Percentiles rank a stretch among this genome's conserved stretches.
Conservation (phyloP, 1,140 invertebrate species). For the Battus philenor region DNA sequence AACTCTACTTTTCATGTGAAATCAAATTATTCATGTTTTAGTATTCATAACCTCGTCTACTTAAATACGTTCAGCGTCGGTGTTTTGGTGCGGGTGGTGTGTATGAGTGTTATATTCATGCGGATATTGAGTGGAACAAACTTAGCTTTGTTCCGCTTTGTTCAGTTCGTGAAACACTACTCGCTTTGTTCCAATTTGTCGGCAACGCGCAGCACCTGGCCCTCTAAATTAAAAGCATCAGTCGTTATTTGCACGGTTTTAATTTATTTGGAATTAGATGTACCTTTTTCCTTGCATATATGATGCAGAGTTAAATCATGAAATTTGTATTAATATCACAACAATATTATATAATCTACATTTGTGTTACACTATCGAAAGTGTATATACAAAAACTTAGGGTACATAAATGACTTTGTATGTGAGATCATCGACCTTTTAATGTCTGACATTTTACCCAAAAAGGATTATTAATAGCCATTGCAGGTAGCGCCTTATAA, state of each 20-base stretch:
- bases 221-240: slow-evolving; percentile 16
- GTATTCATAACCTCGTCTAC: too few relatives aligned
- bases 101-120: slow-evolving; percentile 10
- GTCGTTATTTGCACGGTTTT: slow-evolving; percentile 14
- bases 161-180: slow-evolving; percentile 29
- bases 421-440: neutral
- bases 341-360: too few relatives aligned
- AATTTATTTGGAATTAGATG: neutral
- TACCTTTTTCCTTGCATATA: too few relatives aligned
- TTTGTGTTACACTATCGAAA: too few relatives aligned
- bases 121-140: slow-evolving; percentile 23
- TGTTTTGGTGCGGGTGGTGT: slow-evolving; percentile 8
- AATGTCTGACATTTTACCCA: slow-evolving; percentile 7
- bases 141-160: slow-evolving; percentile 29
- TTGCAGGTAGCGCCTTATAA: too few relatives aligned
- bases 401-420: slow-evolving; percentile 1
- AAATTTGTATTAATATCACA: too few relatives aligned
- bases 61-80: too few relatives aligned
- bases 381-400: too few relatives aligned
- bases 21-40: too few relatives aligned
- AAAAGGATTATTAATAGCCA: slow-evolving; percentile 1
- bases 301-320: too few relatives aligned
- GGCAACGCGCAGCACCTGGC: slow-evolving; percentile 19
- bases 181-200: slow-evolving; percentile 24
- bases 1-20: too few relatives aligned